phyloP scores from a whole-genome alignment of 2,888 invertebrate species.

The Leptinotarsa juncta region DNA sequence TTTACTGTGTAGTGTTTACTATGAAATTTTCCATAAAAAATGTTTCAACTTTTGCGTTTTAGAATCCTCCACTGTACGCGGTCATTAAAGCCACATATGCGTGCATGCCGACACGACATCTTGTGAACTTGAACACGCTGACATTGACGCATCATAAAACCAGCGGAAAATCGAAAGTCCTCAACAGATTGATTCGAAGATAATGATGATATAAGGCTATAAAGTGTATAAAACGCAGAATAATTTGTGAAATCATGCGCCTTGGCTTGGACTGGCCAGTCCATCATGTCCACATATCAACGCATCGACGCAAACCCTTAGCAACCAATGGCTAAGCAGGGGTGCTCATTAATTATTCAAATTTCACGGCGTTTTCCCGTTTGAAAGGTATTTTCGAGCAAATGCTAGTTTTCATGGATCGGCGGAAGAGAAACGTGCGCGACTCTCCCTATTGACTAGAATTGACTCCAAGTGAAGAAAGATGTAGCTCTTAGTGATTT shows the following conservation, averaged over 20 bases:
- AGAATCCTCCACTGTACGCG: background rate
- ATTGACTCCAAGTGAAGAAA: background rate
- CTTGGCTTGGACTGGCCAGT: slow-evolving; percentile 2
- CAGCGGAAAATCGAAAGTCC: slow-evolving; percentile 22
- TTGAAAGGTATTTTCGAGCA: slow-evolving; percentile 45
- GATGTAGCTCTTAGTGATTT: slow-evolving; percentile 14
- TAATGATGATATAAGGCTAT: slow-evolving; percentile 7
- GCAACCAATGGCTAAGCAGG: slow-evolving; percentile 57
- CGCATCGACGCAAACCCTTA: slow-evolving; percentile 59
- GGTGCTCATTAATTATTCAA: slow-evolving; percentile 63
- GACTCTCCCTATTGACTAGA: background rate
- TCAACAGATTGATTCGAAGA: slow-evolving; percentile 22
- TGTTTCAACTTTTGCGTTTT: background rate
- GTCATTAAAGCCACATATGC: background rate
- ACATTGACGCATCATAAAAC: slow-evolving; percentile 2
- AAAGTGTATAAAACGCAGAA: background rate
- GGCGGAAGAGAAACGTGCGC: slow-evolving; percentile 19
- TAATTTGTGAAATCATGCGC: slow-evolving; percentile 22
- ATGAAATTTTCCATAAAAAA: background rate
- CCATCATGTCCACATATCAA: slow-evolving; percentile 33
- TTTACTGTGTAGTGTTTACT: too few relatives aligned
- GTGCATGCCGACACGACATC: background rate
- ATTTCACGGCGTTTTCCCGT: slow-evolving; percentile 60
- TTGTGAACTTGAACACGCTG: slow-evolving; percentile 5
- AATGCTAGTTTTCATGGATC: slow-evolving; percentile 44